Conservation (phyloP, 2,888 invertebrate species). For the Atethmia centrago region DNA sequence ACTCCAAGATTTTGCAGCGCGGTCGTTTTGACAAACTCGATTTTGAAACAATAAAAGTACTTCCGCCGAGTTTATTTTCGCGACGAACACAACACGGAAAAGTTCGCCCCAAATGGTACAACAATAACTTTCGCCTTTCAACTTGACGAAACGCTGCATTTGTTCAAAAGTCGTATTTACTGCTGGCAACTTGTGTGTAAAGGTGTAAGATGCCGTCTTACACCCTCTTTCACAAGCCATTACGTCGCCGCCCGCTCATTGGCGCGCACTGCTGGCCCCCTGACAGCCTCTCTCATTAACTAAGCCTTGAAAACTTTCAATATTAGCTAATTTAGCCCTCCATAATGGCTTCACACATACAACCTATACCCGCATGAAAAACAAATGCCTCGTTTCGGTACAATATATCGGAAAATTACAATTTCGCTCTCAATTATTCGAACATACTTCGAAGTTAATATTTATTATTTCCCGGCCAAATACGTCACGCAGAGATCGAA, state of each 20-base stretch:
- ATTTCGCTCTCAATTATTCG: conserved; percentile 42
- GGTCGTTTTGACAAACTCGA: conserved; percentile 71
- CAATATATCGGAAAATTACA: conserved; percentile 46
- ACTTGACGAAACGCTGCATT: conserved; percentile 73
- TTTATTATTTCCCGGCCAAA: conserved; percentile 37
- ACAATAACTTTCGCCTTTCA: conserved; percentile 68
- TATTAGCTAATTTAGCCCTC: conserved; percentile 80
- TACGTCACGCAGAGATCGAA: conserved; percentile 33
- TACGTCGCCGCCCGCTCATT: conserved; percentile 76
- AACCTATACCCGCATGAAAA: conserved; percentile 34
- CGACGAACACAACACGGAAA: conserved; percentile 62
- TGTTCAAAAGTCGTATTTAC: conserved; percentile 70
- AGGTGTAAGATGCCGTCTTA: conserved; percentile 68
- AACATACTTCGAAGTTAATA: conserved; percentile 30
- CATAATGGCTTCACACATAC: conserved; percentile 56
- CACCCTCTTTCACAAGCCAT: conserved; percentile 77
- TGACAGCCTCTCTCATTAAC: conserved; percentile 82
- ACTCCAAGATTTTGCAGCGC: conserved; percentile 52
- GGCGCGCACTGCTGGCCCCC: conserved; percentile 69
- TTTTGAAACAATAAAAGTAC: conserved; percentile 72
- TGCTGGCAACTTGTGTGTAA: conserved; percentile 66
- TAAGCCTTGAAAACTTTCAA: conserved; percentile 82
- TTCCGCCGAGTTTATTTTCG: conserved; percentile 67
- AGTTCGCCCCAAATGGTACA: conserved; percentile 66
- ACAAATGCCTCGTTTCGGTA: conserved; percentile 8